Base-by-base conservation (phyloP, 2,797 vertebrate genomes). In the Hozukius guyotensis region DNA sequence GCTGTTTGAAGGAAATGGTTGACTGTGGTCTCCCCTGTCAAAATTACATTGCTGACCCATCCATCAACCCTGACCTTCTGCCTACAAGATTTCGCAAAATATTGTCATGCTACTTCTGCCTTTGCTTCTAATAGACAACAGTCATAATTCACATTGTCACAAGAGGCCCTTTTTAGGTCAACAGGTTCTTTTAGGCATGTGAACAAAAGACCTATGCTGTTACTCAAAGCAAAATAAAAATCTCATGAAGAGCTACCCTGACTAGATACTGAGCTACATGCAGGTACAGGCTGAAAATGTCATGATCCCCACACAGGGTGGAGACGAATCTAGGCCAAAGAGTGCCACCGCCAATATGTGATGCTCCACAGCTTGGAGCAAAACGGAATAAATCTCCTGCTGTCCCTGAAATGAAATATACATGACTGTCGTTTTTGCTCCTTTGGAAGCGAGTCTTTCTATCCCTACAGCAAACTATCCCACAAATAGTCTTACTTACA, bases 331-430 rank as follows among this genome's bases (percentile, higher is more conserved):
- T 76, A 82, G 86, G 86, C 75, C 87, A 88, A 63, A 87, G 70
- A 81, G 62, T 78, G 67, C 63, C 75, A 82, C 69, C 60, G 77
- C 75, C 56, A 80, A 76, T 72, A 53, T 22, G 53, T 61, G 75
- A 79, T 32, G 65, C 87, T 85, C 62, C 59, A 20, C 63, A 82
- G 86, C 89, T 90, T 55, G 70, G 52, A 86, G 89, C 83, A 70
- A 90, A 87, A 88, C 12, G 11, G 81, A 86, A 92, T 80, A 83
- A 82, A 88, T 90, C 76, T 72, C 75, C 61, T 55, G 63, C 84
- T 83, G 72, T 80, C 57, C 62, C 85, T 72, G 32, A 82, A 82
- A 92, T 93, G 79, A 94, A 92, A 94, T 87, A 92, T 86, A 92
- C 85, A 93, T 90, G 89, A 91, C 61, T 78, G 74, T 79, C 38